A percentile compares a stretch with the other conserved stretches of the same genome.
These are phyloP conservation scores for Cacatua alba DNA, from an alignment of 2,113 vertebrate species.

Conservation along the genomic window DNA sequence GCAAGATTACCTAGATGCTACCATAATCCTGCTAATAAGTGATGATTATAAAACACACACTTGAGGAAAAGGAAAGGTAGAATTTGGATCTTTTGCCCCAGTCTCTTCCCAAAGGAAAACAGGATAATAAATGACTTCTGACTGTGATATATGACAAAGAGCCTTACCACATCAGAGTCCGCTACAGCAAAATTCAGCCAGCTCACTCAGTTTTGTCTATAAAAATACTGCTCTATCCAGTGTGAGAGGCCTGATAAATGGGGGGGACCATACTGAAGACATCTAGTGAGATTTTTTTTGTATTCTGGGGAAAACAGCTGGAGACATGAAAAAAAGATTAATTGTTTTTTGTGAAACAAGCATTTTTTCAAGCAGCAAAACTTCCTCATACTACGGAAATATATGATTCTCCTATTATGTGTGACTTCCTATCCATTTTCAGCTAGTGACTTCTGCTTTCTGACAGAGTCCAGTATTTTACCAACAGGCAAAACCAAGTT, in stretches of 20 bases:
- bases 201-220: constrained; percentile 68
- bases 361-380: constrained; percentile 47
- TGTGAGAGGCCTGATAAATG: constrained; percentile 62
- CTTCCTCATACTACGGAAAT: constrained; percentile 41
- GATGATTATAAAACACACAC: constrained; percentile 60
- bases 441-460: constrained; percentile 49
- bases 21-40: constrained; percentile 55
- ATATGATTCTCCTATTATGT: constrained; percentile 11
- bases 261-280: constrained; percentile 46
- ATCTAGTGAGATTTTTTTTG: constrained; percentile 13
- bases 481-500: constrained; percentile 29
- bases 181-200: constrained; percentile 64
- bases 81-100: constrained; percentile 63
- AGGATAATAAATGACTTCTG: constrained; percentile 75
- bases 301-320: constrained; percentile 2
- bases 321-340: constrained; percentile 23
- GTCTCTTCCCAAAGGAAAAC: constrained; percentile 67
- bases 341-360: constrained; percentile 48
- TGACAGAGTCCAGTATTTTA: constrained; percentile 43
- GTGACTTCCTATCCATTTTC: constrained; percentile 57
- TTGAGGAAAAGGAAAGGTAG: constrained; percentile 61
- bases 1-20: constrained; percentile 62
- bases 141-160: constrained; percentile 74
- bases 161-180: constrained; percentile 62
- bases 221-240: constrained; percentile 65